Base-by-base conservation (phyloP, 2,888 invertebrate genomes). In the Drosophila siamana region DNA sequence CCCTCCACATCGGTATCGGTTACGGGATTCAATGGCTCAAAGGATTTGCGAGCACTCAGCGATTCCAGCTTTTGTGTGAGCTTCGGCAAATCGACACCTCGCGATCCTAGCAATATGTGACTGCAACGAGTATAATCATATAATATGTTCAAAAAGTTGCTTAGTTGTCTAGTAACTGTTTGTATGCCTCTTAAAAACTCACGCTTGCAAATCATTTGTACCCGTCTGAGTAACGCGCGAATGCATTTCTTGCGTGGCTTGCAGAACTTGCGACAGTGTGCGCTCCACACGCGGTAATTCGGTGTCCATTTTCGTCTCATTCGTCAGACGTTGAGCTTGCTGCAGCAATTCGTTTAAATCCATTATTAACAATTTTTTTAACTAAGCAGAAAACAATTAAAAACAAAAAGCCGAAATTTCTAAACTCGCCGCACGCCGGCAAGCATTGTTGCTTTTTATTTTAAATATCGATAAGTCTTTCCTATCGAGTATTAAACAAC, bases 61-160 rank as follows among this genome's bases (percentile, higher is more conserved):
- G 96, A 95, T 92, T 98, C 98, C 26, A 99, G 93, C 89, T 98
- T 98, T 87, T 98, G 97, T 4, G 97, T 96, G 78, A 98, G 96
- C 93, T 97, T 96, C n/a, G 98, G 97, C 50, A 99, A 93, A 93
- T 98, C 98, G 78, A 98, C 96, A 4, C 98, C 98, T 92, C 96
- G 96, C 0, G 98, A 96, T 0, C 98, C 98, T 78, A 99, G 94
- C 59, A 99, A 92, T 41, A 98, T 94, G 83, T 98, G 97, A 0
- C 98, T 98, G 91, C 9, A 92, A 88, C 3, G 19, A 19, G 19
- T 19, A 3, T 3, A 19, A 19, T 2, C 3, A 19, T 19, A 19
- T 3, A 3, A 19, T n/a, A n/a, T n/a, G 19, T 19, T 19, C 19
- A 24, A 4, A 1, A 46, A 71, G 33, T 64, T 89, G 1, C 30